phyloP scores from a whole-genome alignment of 1,140 invertebrate genomes.

The Philopotamus ludificatus region DNA sequence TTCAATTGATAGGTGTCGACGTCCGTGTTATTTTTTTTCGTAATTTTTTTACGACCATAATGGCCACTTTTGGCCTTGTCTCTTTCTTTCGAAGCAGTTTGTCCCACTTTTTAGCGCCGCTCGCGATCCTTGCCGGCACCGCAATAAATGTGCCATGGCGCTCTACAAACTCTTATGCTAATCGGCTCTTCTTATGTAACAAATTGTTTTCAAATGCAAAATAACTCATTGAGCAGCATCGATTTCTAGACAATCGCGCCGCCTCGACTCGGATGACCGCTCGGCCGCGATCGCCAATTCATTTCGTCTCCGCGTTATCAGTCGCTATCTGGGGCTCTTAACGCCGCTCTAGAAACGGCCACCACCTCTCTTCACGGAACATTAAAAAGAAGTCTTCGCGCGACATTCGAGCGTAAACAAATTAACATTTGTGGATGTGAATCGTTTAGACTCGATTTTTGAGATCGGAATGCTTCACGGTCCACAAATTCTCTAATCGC shows the following conservation, averaged over 20 bases:
- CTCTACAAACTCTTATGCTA: constrained; percentile 12
- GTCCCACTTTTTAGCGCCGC: constrained; percentile 22
- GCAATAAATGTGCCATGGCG: constrained; percentile 10
- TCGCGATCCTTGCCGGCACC: neutral
- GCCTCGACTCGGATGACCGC: too few relatives aligned
- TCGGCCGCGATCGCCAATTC: neutral
- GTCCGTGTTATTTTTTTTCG: constrained; percentile 4
- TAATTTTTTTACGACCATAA: neutral
- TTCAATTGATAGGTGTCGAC: too few relatives aligned
- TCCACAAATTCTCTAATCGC: too few relatives aligned
- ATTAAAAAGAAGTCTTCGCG: too few relatives aligned
- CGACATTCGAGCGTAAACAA: too few relatives aligned
- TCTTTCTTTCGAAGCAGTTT: constrained; percentile 25
- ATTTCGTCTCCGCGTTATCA: neutral
- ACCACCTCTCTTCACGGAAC: too few relatives aligned
- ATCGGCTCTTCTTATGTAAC: constrained; percentile 15
- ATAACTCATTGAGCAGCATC: constrained; percentile 9
- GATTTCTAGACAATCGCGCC: constrained; percentile 8
- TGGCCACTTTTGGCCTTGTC: constrained; percentile 22
- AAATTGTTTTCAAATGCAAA: constrained; percentile 19
- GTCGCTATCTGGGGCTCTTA: neutral
- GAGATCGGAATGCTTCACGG: too few relatives aligned
- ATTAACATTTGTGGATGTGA: too few relatives aligned
- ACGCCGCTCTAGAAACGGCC: too few relatives aligned
- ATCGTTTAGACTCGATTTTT: too few relatives aligned